phyloP scores from a whole-genome alignment of 2,888 invertebrate species.

The Heliconius sara region DNA sequence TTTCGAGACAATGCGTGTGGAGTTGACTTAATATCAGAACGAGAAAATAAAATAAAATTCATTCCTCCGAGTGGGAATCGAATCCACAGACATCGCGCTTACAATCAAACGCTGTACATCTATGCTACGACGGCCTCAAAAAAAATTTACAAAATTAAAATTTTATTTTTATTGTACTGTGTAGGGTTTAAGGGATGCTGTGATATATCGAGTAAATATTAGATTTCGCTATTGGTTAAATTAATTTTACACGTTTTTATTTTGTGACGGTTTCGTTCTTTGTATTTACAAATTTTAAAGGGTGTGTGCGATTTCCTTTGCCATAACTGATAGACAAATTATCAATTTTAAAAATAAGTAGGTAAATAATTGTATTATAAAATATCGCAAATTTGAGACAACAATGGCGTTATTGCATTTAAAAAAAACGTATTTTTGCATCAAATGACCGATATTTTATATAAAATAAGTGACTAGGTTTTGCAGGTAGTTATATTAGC shows the following conservation, averaged over 20 bases:
- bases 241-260: background rate
- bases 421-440: no score
- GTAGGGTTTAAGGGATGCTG: background rate
- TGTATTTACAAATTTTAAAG: background rate
- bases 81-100: background rate
- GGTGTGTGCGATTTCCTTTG: background rate
- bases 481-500: no score
- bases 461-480: no score
- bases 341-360: no score
- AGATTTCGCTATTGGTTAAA: background rate
- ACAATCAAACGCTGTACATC: background rate
- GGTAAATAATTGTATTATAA: no score
- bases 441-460: no score
- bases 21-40: background rate
- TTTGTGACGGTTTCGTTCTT: background rate
- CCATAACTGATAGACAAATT: background rate
- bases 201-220: slow-evolving; percentile 7
- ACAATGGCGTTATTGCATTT: no score
- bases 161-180: background rate
- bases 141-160: background rate
- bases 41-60: background rate
- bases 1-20: background rate
- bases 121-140: no score
- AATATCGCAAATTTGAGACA: no score
- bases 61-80: background rate